These are phyloP conservation scores for Prunella himalayana DNA, from an alignment of 2,113 vertebrate species.

Conservation along the genomic window DNA sequence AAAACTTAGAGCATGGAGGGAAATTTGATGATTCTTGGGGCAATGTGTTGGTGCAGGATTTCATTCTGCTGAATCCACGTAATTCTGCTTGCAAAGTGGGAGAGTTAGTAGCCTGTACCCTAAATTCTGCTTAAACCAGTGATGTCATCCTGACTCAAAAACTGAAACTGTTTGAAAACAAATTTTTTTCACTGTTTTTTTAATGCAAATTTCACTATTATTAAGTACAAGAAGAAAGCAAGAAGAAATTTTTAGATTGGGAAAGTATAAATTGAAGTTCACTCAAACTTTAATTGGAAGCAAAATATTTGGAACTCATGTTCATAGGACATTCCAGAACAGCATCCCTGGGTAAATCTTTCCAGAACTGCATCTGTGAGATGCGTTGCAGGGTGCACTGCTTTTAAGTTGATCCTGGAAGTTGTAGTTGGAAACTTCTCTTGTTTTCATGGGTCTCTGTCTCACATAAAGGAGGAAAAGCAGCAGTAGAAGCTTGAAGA, in stretches of 20 bases:
- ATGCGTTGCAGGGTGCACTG: accelerated
- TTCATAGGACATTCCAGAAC: neutral
- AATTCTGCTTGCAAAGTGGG: neutral
- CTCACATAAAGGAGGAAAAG: neutral
- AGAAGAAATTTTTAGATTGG: neutral
- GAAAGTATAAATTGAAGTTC: neutral
- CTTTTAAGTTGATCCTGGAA: neutral
- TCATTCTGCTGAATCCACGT: neutral
- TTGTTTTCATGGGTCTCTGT: neutral
- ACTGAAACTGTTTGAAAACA: neutral
- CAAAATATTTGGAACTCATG: neutral
- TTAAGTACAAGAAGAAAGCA: neutral
- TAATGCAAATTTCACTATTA: neutral
- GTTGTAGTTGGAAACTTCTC: neutral
- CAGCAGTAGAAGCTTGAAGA: neutral
- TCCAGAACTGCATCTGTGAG: neutral
- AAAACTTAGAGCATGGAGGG: neutral
- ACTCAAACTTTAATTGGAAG: neutral
- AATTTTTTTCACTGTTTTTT: neutral
- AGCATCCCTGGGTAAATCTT: neutral
- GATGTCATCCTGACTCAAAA: neutral
- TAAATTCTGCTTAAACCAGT: neutral
- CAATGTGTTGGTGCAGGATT: neutral
- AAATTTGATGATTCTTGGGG: neutral
- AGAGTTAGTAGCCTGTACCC: neutral